A percentile compares a stretch with the other conserved stretches of the same genome.
These are phyloP conservation scores for Zaprionus inermis DNA, from an alignment of 1,140 invertebrate species.

Conservation along the genomic window DNA sequence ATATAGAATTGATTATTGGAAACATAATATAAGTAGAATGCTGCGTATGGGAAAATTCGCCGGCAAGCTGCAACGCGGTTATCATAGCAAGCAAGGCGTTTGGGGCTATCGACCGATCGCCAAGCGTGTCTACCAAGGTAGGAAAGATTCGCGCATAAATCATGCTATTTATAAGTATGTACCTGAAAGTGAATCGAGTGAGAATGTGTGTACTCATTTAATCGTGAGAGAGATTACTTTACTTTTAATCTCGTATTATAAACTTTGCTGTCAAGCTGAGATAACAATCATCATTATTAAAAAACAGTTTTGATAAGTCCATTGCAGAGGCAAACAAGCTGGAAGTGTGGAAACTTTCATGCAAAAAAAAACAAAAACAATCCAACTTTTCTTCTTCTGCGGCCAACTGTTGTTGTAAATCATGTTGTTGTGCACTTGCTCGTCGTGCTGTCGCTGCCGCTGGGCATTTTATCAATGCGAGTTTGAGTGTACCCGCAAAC, in stretches of 20 bases:
- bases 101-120: slow-evolving; percentile 86
- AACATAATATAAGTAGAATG: slow-evolving; percentile 51
- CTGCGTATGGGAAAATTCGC: slow-evolving; percentile 54
- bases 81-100: slow-evolving; percentile 86
- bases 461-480: slow-evolving; percentile 51
- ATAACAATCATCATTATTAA: slow-evolving; percentile 56
- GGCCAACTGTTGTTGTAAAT: slow-evolving; percentile 21
- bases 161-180: slow-evolving; percentile 24
- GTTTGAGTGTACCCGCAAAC: slow-evolving; percentile 54
- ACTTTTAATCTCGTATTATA: slow-evolving; percentile 47
- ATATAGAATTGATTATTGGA: not conserved
- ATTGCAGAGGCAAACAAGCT: slow-evolving; percentile 9
- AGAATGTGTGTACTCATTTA: slow-evolving; percentile 20
- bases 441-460: slow-evolving; percentile 1
- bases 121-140: slow-evolving; percentile 85
- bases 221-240: slow-evolving; percentile 22
- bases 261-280: slow-evolving; percentile 47
- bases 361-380: not conserved
- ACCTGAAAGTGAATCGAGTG: slow-evolving; percentile 21
- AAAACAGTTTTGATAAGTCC: slow-evolving; percentile 41
- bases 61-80: slow-evolving; percentile 65
- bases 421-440: slow-evolving; percentile 6
- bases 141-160: slow-evolving; percentile 13
- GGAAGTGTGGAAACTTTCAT: slow-evolving; percentile 19
- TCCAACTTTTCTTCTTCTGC: slow-evolving; percentile 9